A percentile compares a stretch with the other conserved stretches of the same genome.
Evolutionary conservation across 1,140 invertebrate species (phyloP).

Genomic region (Plectrocnemia conspersa): DNA sequence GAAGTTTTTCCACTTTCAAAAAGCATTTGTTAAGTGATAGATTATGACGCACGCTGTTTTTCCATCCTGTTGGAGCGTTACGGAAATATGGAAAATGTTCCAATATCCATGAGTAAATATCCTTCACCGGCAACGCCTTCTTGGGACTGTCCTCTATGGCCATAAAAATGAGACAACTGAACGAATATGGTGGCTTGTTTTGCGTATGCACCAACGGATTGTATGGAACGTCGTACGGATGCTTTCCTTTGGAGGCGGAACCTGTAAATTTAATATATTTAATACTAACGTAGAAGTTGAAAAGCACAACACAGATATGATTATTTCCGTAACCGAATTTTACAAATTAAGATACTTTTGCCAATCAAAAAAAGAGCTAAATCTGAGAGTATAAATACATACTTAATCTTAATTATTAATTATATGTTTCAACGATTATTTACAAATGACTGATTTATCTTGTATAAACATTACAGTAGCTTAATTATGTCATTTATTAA

Average conservation of each 20-base stretch:
- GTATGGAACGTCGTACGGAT: slow-evolving; percentile 69
- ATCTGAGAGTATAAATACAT: no score
- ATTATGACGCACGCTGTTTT: slow-evolving; percentile 95
- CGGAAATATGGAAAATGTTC: slow-evolving; percentile 96
- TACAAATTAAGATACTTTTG: no score
- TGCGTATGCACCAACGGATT: slow-evolving; percentile 74
- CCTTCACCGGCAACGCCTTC: slow-evolving; percentile 89
- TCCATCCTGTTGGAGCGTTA: slow-evolving; percentile 94
- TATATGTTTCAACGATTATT: no score
- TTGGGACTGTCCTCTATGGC: slow-evolving; percentile 87
- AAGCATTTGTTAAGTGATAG: slow-evolving; percentile 95
- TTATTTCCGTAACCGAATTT: no score
- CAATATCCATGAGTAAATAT: slow-evolving; percentile 97
- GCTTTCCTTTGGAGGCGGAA: slow-evolving; percentile 53
- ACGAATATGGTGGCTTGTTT: slow-evolving; percentile 92
- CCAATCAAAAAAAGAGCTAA: no score
- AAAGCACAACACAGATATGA: no score
- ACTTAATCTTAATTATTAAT: no score
- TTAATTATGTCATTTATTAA: no score
- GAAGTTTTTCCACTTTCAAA: slow-evolving; percentile 89
- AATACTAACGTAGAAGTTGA: no score
- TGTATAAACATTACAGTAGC: no score
- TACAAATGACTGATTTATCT: no score
- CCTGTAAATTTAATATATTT: no score
- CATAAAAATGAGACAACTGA: slow-evolving; percentile 96